Evolutionary conservation across 2,797 vertebrate species (phyloP).

Genomic region (Sebastiscus albofasciatus): DNA sequence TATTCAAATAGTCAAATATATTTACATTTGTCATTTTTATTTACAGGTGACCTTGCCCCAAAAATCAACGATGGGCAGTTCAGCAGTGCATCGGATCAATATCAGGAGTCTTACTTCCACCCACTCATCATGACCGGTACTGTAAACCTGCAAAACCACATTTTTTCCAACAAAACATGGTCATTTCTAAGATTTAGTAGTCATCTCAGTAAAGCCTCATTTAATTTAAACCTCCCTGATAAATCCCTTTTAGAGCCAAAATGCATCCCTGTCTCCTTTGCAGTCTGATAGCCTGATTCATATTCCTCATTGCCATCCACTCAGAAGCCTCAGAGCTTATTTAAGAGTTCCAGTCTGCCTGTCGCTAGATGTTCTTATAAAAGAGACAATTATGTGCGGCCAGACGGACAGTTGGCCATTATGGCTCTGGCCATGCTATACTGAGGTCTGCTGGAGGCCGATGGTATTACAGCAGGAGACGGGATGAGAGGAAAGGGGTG

Average conservation of each 20-base stretch:
- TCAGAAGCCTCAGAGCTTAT: conserved; percentile 22
- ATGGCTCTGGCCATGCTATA: conserved; percentile 30
- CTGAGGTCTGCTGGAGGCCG: conserved; percentile 33
- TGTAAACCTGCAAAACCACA: neutral
- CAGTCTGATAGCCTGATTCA: conserved; percentile 40
- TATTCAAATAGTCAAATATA: neutral
- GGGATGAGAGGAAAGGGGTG: neutral
- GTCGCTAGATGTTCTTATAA: conserved; percentile 38
- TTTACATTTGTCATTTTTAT: conserved; percentile 40
- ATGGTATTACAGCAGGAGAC: conserved; percentile 25
- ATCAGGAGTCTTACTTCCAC: conserved; percentile 91
- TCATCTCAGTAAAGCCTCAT: neutral
- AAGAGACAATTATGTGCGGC: conserved; percentile 49
- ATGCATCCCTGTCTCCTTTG: neutral
- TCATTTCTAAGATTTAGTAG: conserved; percentile 1
- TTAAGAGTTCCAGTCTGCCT: conserved; percentile 36
- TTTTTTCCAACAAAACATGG: neutral
- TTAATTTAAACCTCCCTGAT: conserved; percentile 6
- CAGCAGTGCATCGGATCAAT: conserved; percentile 86
- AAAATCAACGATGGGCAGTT: conserved; percentile 77
- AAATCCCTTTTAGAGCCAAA: conserved; percentile 14
- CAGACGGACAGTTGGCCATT: conserved; percentile 62
- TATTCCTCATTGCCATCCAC: conserved; percentile 27
- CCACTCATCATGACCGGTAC: conserved; percentile 90
- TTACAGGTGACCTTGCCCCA: conserved; percentile 83